Evolutionary conservation across 2,888 invertebrate genomes (phyloP).

Genomic region (Syritta pipiens): DNA sequence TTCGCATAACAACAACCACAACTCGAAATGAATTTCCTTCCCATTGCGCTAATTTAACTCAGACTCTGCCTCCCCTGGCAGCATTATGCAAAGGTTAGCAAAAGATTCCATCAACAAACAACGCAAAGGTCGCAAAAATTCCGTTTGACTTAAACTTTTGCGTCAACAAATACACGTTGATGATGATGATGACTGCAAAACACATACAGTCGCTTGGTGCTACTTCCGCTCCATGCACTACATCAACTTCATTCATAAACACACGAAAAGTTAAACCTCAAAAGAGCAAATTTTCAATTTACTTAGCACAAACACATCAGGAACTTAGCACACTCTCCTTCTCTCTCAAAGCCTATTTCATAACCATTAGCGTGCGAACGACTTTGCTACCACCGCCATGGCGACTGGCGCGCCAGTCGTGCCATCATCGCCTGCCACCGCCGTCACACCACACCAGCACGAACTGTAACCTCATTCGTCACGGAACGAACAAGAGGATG

Average conservation of each 20-base stretch:
- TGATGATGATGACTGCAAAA: slow-evolving; percentile 24
- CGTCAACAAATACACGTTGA: slow-evolving; percentile 47
- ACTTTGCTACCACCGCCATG: slow-evolving; percentile 30
- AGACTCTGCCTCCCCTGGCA: background rate
- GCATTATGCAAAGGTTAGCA: slow-evolving; percentile 32
- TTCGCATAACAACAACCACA: slow-evolving; percentile 8
- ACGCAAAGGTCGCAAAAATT: slow-evolving; percentile 60
- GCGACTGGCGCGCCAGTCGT: too few relatives aligned
- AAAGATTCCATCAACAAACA: slow-evolving; percentile 44
- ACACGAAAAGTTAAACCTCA: slow-evolving; percentile 65
- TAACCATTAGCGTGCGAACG: slow-evolving; percentile 62
- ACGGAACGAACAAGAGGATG: slow-evolving; percentile 29
- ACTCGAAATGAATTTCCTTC: slow-evolving; percentile 40
- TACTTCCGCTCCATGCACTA: slow-evolving; percentile 39
- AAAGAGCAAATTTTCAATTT: slow-evolving; percentile 68
- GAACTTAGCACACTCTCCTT: slow-evolving; percentile 58
- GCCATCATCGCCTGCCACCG: background rate
- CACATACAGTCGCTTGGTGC: slow-evolving; percentile 8
- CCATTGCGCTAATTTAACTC: slow-evolving; percentile 34
- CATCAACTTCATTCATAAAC: slow-evolving; percentile 56
- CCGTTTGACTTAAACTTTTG: slow-evolving; percentile 54
- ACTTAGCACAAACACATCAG: slow-evolving; percentile 65
- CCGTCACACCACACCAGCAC: slow-evolving; percentile 3
- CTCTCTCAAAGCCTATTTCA: slow-evolving; percentile 65
- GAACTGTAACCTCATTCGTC: slow-evolving; percentile 44